A percentile compares a stretch with the other conserved stretches of the same genome.
Conservation (phyloP, 1,140 invertebrate species). For the Oscheius sp. region DNA sequence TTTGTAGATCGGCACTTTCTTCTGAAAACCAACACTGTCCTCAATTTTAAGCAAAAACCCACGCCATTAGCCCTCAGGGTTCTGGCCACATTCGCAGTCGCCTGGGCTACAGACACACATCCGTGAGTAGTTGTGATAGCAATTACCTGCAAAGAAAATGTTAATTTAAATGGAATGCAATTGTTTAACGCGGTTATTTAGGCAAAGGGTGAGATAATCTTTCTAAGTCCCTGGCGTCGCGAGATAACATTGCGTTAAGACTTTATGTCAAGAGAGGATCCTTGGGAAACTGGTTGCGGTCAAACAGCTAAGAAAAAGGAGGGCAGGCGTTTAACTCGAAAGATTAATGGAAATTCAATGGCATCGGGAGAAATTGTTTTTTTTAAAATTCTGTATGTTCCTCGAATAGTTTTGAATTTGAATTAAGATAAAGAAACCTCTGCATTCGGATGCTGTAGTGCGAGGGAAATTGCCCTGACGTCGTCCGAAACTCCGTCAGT, state of each 20-base stretch:
- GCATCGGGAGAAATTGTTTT: no score
- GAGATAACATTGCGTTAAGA: no score
- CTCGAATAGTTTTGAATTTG: neutral
- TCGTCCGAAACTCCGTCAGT: slow-evolving; percentile 56
- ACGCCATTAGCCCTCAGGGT: slow-evolving; percentile 48
- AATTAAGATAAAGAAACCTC: slow-evolving; percentile 41
- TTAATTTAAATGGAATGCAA: no score
- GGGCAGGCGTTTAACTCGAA: no score
- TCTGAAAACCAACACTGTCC: neutral
- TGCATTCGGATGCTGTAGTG: slow-evolving; percentile 48
- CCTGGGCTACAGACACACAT: slow-evolving; percentile 50
- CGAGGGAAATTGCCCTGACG: slow-evolving; percentile 55
- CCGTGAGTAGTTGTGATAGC: slow-evolving; percentile 48
- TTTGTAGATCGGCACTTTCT: slow-evolving; percentile 54
- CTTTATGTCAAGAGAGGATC: no score
- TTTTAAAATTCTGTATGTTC: no score
- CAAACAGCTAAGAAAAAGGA: no score
- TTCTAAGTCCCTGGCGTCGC: no score
- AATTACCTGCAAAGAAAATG: slow-evolving; percentile 45
- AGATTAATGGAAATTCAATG: no score
- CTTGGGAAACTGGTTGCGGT: no score
- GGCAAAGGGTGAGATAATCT: no score
- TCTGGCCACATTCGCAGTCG: slow-evolving; percentile 48
- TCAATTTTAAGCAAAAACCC: slow-evolving; percentile 12
- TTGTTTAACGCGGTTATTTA: no score